phyloP scores from a whole-genome alignment of 2,113 vertebrate species.

The Leucosticte australis region DNA sequence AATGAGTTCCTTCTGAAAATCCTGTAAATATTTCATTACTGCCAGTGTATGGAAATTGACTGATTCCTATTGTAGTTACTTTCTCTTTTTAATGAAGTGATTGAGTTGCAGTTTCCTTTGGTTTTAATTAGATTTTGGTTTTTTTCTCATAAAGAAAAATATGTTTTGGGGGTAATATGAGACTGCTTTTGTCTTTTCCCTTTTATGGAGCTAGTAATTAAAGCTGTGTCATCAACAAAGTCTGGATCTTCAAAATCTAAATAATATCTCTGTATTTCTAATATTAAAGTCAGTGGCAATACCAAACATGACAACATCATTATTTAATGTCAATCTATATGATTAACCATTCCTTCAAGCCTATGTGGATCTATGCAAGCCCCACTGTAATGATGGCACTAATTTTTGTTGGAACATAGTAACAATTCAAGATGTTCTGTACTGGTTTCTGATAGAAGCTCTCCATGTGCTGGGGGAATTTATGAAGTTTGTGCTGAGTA shows the following conservation, averaged over 20 bases:
- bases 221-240: neutral
- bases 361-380: neutral
- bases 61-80: neutral
- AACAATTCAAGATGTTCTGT: neutral
- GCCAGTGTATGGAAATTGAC: neutral
- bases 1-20: neutral
- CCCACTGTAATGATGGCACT: neutral
- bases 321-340: neutral
- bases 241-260: neutral
- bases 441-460: neutral
- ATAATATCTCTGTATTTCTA: neutral
- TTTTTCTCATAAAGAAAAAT: neutral
- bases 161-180: accelerated
- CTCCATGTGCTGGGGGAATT: neutral
- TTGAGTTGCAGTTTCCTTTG: neutral
- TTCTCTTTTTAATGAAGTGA: neutral
- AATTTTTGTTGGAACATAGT: neutral
- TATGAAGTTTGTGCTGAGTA: neutral
- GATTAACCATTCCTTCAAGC: neutral
- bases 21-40: neutral
- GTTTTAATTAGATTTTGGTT: neutral
- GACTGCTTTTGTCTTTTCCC: neutral
- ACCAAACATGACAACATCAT: neutral
- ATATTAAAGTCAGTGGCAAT: neutral
- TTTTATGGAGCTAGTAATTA: neutral